A percentile compares a stretch with the other conserved stretches of the same genome.
Evolutionary conservation across 2,797 vertebrate species (phyloP).

Genomic region (Cheirogaleus major): DNA sequence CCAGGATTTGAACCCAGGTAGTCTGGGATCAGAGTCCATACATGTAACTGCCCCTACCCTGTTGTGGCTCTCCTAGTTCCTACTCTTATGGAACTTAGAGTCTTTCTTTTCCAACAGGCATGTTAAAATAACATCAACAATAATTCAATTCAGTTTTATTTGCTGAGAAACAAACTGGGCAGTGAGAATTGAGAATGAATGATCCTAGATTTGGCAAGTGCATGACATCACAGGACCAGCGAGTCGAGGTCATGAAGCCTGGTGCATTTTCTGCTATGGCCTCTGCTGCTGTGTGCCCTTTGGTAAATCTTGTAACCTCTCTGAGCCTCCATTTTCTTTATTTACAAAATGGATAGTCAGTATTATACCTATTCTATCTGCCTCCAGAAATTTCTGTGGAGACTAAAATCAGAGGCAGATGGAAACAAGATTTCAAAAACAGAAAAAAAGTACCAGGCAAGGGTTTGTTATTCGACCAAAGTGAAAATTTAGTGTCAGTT

Average conservation of each 20-base stretch:
- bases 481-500: constrained; percentile 32
- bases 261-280: neutral
- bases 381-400: constrained; percentile 24
- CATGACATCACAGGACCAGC: neutral
- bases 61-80: neutral
- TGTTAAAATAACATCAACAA: neutral
- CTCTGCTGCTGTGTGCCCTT: neutral
- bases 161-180: neutral
- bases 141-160: neutral
- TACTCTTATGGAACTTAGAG: neutral
- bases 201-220: neutral
- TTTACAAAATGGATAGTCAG: neutral
- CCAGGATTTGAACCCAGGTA: neutral
- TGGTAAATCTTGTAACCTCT: neutral
- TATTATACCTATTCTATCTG: neutral
- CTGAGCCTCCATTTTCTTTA: constrained; percentile 32
- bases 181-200: neutral
- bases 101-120: neutral
- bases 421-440: neutral
- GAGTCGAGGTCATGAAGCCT: neutral
- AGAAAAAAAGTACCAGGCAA: neutral
- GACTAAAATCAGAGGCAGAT: neutral
- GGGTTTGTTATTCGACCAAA: neutral
- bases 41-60: neutral
- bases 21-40: neutral